phyloP scores from a whole-genome alignment of 2,113 vertebrate genomes.

The Cyanistes caeruleus region DNA sequence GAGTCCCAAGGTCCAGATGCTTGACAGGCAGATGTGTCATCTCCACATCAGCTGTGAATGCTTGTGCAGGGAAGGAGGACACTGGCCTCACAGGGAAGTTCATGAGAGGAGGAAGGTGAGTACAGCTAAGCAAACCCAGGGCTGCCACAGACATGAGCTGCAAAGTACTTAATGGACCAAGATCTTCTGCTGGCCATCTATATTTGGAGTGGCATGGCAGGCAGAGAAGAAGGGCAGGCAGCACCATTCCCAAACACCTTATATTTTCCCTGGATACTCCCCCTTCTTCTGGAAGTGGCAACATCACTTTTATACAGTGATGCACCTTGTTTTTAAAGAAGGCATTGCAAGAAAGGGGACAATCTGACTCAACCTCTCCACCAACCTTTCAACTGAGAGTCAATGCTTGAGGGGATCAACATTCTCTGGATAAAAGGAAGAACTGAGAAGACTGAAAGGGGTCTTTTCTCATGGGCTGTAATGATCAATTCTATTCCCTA shows the following conservation, averaged over 20 bases:
- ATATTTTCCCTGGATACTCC: not conserved
- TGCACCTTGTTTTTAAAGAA: not conserved
- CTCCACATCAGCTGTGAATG: not conserved
- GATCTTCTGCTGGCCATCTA: not conserved
- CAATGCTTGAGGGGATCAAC: not conserved
- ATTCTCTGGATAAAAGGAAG: not conserved
- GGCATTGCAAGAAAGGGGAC: not conserved
- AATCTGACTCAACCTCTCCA: not conserved
- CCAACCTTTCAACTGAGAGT: not conserved
- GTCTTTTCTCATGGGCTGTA: not conserved
- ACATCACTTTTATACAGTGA: not conserved
- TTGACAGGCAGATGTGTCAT: conserved; percentile 35
- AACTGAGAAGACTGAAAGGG: not conserved
- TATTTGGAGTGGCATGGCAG: rapidly evolving
- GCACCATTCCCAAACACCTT: not conserved
- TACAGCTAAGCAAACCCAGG: not conserved
- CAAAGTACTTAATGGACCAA: not conserved
- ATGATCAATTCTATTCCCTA: not conserved
- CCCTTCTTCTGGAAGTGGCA: not conserved
- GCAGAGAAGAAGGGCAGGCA: not conserved
- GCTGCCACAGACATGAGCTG: not conserved
- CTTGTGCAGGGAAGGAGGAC: not conserved
- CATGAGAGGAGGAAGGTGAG: not conserved
- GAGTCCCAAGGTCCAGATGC: not conserved
- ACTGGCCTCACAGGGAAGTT: not conserved